Evolutionary conservation across 2,888 invertebrate species (phyloP), one percentile per base, ranked within the genome.

Genomic region (Papilio demoleus): DNA sequence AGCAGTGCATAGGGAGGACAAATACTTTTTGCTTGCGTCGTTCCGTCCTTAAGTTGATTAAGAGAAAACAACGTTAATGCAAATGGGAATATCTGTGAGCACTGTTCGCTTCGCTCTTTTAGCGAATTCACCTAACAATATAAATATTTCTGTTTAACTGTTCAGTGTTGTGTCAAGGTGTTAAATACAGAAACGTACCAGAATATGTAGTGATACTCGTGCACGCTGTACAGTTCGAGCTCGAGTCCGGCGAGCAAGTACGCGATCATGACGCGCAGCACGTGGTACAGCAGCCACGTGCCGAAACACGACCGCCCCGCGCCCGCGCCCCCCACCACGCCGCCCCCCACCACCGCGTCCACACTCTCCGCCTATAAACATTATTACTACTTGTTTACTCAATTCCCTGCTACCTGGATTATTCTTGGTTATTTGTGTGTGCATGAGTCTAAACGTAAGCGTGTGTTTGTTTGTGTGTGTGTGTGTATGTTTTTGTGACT

Each of bases 251-350:
- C 96, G 76, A 99, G 94, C 42, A 99, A 93, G 87, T 98, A 99
- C 82, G 98, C 96, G 78, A 98, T 96, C 98, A 99, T 99, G 38
- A 98, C 95, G 56, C 96, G 93, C 61, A 98, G 93, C 58, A 98
- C 97, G 86, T 99, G 98, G 90, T 99, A 98, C 72, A 99, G 93
- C 45, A 99, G 95, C 99, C 99, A 99, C 0, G 98, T 98, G 66
- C 97, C 97, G 83, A 97, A 97, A 85, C 97, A 98, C 0, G 97
- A 96, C 34, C 88, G 84, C 0, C 86, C 80, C 0, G 84, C 81
- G 0, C 74, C 70, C 6, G 36, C 36, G 6, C 38, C 60, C 9
- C 76, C 76, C 38, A 79, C 83, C 45, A 24, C 19, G 22, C 85
- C 86, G 45, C 85, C 85, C 68, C 87, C 83, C 64, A 88, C 77